A percentile compares a stretch with the other conserved stretches of the same genome.
These are phyloP conservation scores for Pyrgus malvae DNA, from an alignment of 2,888 invertebrate genomes.

Conservation along the genomic window DNA sequence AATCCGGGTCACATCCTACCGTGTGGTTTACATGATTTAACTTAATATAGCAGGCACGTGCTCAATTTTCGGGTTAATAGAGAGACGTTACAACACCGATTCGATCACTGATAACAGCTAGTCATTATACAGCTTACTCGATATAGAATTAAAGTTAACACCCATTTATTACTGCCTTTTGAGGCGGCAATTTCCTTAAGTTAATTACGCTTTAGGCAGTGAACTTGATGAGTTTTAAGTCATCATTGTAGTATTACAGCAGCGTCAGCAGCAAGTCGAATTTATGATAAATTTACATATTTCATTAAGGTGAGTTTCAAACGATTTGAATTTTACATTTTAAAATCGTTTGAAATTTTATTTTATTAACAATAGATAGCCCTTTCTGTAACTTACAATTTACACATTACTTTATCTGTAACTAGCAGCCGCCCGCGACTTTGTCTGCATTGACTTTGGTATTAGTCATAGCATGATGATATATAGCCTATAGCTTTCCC, in stretches of 20 bases:
- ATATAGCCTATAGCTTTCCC: no score
- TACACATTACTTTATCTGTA: no score
- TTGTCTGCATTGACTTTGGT: no score
- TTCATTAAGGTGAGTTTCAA: no score
- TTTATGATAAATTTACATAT: no score
- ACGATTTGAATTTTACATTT: no score
- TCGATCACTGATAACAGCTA: slow-evolving; percentile 15
- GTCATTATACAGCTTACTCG: slow-evolving; percentile 3
- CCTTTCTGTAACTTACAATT: no score
- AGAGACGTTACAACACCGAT: slow-evolving; percentile 8
- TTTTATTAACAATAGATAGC: no score
- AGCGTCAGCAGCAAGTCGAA: neutral
- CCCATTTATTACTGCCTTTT: neutral
- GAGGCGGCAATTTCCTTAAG: neutral
- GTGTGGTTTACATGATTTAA: neutral
- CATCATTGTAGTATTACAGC: no score
- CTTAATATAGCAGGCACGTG: slow-evolving; percentile 2
- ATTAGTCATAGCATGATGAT: no score
- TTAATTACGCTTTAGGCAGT: neutral
- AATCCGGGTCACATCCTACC: neutral
- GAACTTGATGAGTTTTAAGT: neutral
- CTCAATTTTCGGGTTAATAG: slow-evolving; percentile 10
- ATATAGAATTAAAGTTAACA: slow-evolving; percentile 11
- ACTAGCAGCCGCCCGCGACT: no score
- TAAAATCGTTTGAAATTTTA: no score